Conservation (phyloP, 2,797 vertebrate species). For the Paratrypauchen microcephalus region DNA sequence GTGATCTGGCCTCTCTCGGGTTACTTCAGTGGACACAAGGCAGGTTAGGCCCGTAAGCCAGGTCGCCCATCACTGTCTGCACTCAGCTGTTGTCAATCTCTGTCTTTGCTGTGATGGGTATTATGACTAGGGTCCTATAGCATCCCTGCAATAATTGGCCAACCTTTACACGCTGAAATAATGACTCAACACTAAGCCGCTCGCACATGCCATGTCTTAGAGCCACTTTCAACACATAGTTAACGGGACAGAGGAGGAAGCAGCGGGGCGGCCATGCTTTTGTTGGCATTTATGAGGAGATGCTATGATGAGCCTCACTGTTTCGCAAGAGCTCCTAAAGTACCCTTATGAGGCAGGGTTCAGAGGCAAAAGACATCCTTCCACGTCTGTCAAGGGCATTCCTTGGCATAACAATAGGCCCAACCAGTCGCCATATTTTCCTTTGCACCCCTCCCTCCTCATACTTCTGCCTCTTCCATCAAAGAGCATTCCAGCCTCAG, state of each 20-base stretch:
- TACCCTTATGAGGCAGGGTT: slow-evolving; percentile 54
- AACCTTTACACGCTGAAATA: slow-evolving; percentile 40
- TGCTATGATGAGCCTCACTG: slow-evolving; percentile 28
- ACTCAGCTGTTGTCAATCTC: slow-evolving; percentile 43
- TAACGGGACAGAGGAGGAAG: slow-evolving; percentile 29
- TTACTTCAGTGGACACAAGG: slow-evolving; percentile 46
- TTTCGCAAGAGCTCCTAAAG: slow-evolving; percentile 40
- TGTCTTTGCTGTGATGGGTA: slow-evolving; percentile 23
- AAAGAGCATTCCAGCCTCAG: slow-evolving; percentile 79
- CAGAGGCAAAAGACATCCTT: slow-evolving; percentile 63
- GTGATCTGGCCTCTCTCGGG: slow-evolving; percentile 47
- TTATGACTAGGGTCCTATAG: slow-evolving; percentile 13
- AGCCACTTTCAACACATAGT: slow-evolving; percentile 43
- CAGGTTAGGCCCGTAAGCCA: slow-evolving; percentile 43
- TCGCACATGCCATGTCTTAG: slow-evolving; percentile 18
- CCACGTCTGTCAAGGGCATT: slow-evolving; percentile 75
- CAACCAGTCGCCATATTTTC: slow-evolving; percentile 68
- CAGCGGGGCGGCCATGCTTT: slow-evolving; percentile 17
- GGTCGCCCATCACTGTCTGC: slow-evolving; percentile 34
- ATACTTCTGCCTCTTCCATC: slow-evolving; percentile 73
- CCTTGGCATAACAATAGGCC: slow-evolving; percentile 77
- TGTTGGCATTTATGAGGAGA: slow-evolving; percentile 30
- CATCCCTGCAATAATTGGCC: slow-evolving; percentile 38
- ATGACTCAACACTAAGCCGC: slow-evolving; percentile 34
- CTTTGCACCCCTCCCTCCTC: slow-evolving; percentile 73